phyloP scores from a whole-genome alignment of 1,140 invertebrate species.

The Drosophila simulans region DNA sequence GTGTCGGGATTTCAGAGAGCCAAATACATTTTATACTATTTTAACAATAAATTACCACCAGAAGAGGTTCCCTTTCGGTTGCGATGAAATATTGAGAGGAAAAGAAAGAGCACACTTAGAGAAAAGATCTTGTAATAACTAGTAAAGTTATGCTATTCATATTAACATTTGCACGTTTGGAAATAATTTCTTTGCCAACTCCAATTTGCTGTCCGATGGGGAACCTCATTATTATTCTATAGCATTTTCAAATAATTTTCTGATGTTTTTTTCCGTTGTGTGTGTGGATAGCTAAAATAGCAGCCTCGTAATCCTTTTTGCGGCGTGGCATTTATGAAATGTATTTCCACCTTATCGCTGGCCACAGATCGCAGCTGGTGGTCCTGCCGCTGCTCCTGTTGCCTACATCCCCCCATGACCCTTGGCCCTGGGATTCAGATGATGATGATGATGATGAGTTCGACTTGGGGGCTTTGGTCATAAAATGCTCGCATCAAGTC shows the following conservation, averaged over 20 bases:
- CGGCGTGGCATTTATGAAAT: conserved; percentile 75
- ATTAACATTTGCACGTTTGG: too few relatives aligned
- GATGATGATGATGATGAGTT: conserved; percentile 69
- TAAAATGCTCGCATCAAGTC: conserved; percentile 57
- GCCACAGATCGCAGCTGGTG: conserved; percentile 64
- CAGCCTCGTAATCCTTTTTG: conserved; percentile 67
- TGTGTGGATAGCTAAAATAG: neutral
- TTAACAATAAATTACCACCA: conserved; percentile 67
- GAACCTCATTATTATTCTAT: too few relatives aligned
- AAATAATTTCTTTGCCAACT: too few relatives aligned
- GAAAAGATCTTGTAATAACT: neutral
- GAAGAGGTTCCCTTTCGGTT: neutral
- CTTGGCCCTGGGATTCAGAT: conserved; percentile 33
- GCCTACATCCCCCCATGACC: conserved; percentile 39
- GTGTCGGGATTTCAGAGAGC: conserved; percentile 1
- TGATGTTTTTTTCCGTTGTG: conserved; percentile 4
- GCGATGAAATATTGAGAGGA: conserved; percentile 58
- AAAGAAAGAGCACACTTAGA: neutral
- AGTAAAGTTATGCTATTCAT: too few relatives aligned
- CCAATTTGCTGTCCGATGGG: too few relatives aligned
- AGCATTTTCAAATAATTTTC: too few relatives aligned
- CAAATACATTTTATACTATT: conserved; percentile 66
- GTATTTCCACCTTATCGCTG: conserved; percentile 66
- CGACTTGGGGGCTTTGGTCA: conserved; percentile 72
- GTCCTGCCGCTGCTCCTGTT: conserved; percentile 41